Conservation (phyloP, 2,113 vertebrate species). For the Pagrus major region DNA sequence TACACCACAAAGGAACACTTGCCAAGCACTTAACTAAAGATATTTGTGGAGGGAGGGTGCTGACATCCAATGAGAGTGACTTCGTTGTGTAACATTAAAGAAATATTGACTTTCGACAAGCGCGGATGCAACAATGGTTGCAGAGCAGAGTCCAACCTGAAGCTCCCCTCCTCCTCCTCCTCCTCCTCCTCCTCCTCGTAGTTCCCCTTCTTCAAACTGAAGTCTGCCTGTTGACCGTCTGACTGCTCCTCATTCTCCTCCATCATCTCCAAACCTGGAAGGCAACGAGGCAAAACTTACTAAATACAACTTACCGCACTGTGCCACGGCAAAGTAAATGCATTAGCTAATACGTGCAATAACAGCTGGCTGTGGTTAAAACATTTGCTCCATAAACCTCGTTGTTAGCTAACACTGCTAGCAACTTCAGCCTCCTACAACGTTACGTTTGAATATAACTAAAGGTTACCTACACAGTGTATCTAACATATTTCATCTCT, state of each 20-base stretch:
- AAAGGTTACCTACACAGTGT: neutral
- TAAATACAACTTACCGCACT: neutral
- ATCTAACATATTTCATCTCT: neutral
- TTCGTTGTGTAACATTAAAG: neutral
- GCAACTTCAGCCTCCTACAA: neutral
- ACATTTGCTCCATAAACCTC: too few relatives aligned
- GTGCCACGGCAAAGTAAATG: neutral
- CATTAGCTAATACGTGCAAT: too few relatives aligned
- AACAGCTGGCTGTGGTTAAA: too few relatives aligned
- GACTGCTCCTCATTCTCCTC: constrained; percentile 62
- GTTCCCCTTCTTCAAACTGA: constrained; percentile 6
- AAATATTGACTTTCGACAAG: neutral
- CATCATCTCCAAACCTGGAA: constrained; percentile 60
- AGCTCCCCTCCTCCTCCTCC: constrained; percentile 49
- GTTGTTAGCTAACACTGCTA: neutral
- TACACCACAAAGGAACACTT: neutral
- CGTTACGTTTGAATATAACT: fast-evolving
- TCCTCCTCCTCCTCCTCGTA: constrained; percentile 18
- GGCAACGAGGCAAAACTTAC: neutral
- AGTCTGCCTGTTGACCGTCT: constrained; percentile 30
- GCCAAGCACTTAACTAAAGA: too few relatives aligned
- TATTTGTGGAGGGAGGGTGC: too few relatives aligned
- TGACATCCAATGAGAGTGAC: neutral
- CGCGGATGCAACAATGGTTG: neutral
- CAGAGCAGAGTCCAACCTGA: constrained; percentile 72